Conservation (phyloP, 2,797 vertebrate species). For the Orestias chungarensis region DNA sequence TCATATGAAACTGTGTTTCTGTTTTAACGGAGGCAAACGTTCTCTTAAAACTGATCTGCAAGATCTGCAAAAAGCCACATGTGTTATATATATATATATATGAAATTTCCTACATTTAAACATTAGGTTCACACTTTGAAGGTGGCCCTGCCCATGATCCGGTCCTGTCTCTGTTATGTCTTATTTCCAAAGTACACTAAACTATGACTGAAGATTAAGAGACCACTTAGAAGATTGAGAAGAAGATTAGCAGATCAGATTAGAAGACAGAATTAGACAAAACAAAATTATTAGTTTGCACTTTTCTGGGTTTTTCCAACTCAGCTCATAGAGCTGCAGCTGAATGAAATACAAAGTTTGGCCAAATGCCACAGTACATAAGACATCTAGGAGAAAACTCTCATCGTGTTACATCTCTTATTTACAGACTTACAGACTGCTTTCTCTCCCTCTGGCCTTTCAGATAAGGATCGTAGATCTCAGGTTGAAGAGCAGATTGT, state of each 20-base stretch:
- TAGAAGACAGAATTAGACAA: constrained; percentile 32
- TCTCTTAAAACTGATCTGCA: not conserved
- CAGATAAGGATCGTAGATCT: constrained; percentile 36
- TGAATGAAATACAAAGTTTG: constrained; percentile 59
- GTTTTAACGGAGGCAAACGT: not conserved
- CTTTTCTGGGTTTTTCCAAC: constrained; percentile 40
- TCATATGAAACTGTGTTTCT: not conserved
- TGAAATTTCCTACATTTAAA: not conserved
- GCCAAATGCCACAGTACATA: constrained; percentile 57
- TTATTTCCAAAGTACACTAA: constrained; percentile 71
- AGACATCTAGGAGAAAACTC: constrained; percentile 46
- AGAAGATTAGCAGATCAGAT: constrained; percentile 24
- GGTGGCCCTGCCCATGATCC: constrained; percentile 74
- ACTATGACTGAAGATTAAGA: constrained; percentile 52
- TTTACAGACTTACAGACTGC: constrained; percentile 47
- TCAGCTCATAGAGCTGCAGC: constrained; percentile 37
- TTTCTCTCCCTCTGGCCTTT: constrained; percentile 37
- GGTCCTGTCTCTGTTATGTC: constrained; percentile 66
- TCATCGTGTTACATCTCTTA: constrained; percentile 45
- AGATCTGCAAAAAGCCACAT: not conserved
- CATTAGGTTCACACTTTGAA: constrained; percentile 67
- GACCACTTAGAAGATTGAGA: not conserved
- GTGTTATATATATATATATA: not conserved
- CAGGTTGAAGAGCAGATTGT: constrained; percentile 25
- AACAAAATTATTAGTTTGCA: constrained; percentile 35